A percentile compares a stretch with the other conserved stretches of the same genome.
Conservation (phyloP, 2,888 invertebrate species). For the Alviniconcha strummeri region DNA sequence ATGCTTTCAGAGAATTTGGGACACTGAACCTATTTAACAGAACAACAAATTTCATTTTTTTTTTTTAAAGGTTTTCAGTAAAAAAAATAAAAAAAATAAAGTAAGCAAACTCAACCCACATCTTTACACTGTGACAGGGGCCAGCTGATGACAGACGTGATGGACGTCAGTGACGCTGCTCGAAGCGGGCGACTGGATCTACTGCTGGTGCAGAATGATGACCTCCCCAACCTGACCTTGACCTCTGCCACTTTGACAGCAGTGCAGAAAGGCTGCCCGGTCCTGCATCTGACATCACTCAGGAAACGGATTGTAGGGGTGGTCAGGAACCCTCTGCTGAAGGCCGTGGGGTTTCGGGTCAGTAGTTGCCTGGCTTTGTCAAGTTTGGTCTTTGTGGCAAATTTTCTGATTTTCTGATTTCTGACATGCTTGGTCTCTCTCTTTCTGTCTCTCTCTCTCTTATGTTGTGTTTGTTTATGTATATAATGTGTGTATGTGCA, state of each 20-base stretch:
- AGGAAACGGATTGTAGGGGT: constrained; percentile 23
- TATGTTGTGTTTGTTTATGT: neutral
- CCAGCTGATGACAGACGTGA: constrained; percentile 1
- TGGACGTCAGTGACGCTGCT: neutral
- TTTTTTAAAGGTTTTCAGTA: no score
- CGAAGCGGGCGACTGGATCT: neutral
- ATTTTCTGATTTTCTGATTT: neutral
- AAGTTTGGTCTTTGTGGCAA: no score
- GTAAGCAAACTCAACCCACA: no score
- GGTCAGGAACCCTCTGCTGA: constrained; percentile 30
- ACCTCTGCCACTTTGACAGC: neutral
- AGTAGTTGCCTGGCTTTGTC: no score
- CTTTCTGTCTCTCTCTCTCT: neutral
- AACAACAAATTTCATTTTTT: no score
- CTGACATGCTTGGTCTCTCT: neutral
- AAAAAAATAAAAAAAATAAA: no score
- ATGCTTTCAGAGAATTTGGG: no score
- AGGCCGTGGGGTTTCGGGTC: constrained; percentile 34
- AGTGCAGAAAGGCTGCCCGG: constrained; percentile 31
- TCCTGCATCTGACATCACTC: constrained; percentile 29
- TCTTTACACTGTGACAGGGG: no score
- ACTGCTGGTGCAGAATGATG: neutral
- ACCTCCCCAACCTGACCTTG: neutral
- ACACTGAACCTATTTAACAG: no score
- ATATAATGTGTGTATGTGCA: no score